A percentile compares a stretch with the other conserved stretches of the same genome.
Evolutionary conservation across 2,113 vertebrate species (phyloP).

Genomic region (Ceuthmochares aereus): DNA sequence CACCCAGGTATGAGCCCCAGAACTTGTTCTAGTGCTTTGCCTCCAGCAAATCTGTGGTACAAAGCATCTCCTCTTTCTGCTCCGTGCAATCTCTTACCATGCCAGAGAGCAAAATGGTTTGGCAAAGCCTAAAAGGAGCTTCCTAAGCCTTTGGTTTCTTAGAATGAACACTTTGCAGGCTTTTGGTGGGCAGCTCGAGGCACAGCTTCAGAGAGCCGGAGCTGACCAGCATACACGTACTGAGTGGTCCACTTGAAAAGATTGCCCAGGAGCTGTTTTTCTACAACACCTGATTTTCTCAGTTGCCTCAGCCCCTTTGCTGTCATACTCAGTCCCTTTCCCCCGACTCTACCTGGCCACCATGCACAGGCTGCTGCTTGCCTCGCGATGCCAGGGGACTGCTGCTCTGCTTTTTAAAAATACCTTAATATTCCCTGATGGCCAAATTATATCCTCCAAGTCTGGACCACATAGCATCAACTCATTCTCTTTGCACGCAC

Average conservation of each 20-base stretch:
- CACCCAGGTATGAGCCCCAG: neutral
- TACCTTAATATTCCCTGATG: neutral
- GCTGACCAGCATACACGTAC: neutral
- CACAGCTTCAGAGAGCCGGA: neutral
- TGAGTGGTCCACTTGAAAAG: neutral
- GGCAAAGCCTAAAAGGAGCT: conserved; percentile 6
- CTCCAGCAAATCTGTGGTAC: neutral
- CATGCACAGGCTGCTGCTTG: neutral
- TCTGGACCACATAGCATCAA: neutral
- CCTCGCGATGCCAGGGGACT: accelerated
- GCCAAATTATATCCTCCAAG: neutral
- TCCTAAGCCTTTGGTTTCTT: neutral
- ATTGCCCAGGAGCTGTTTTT: neutral
- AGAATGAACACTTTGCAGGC: neutral
- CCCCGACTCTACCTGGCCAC: neutral
- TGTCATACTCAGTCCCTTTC: neutral
- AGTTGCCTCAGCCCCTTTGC: neutral
- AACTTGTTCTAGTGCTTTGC: neutral
- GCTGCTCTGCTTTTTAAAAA: neutral
- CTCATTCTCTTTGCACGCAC: neutral
- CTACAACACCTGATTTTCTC: neutral
- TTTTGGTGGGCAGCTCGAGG: neutral
- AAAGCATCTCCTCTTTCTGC: neutral
- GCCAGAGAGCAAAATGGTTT: neutral
- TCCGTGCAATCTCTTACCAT: neutral